Base-by-base conservation (phyloP, 2,113 vertebrate species). In the Cichladusa arquata region DNA sequence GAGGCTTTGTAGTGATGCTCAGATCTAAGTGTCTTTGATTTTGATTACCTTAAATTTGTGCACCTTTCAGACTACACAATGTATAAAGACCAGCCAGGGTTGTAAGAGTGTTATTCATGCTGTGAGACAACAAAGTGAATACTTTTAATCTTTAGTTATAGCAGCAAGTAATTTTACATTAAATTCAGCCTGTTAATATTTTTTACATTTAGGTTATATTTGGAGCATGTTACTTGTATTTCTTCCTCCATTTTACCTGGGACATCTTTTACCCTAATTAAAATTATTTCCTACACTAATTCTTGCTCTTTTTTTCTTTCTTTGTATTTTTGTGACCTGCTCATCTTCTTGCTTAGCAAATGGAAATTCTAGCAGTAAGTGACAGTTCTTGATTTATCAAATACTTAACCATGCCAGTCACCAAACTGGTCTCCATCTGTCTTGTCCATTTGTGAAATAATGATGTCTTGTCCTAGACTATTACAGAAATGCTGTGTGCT, bases 301-400 rank as follows among this genome's bases (percentile, higher is more conserved):
- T 99, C 98, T 99, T 98, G 98, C 96, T 99, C 98, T 99, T 97
- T 94, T 94, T 96, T 98, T 99, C 97, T 99, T 98, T 98, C 97
- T 97, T 98, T 97, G 97, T 98, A 94, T 98, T 98, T 98, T 98
- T 98, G 98, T 99, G 99, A 99, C 98, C 99, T 97, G 99, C 98
- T 98, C 98, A 98, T 98, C 99, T 98, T 99, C 98, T 99, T 99
- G 99, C 99, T 99, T 99, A 99, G 99, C 99, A 99, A 99, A 99
- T 99, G 99, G 99, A 99, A 99, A 98, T 98, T 98, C 99, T 99
- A 99, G 99, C 99, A 99, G 99, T 99, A 99, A 99, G 99, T 99
- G 98, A 98, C 78, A 97, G 98, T 98, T 99, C 98, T 99, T 98
- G 95, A 99, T 98, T 99, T 99, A 97, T 98, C 97, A 97, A 98